phyloP scores from a whole-genome alignment of 1,140 invertebrate species.

The Pemphigus obesinymphae region DNA sequence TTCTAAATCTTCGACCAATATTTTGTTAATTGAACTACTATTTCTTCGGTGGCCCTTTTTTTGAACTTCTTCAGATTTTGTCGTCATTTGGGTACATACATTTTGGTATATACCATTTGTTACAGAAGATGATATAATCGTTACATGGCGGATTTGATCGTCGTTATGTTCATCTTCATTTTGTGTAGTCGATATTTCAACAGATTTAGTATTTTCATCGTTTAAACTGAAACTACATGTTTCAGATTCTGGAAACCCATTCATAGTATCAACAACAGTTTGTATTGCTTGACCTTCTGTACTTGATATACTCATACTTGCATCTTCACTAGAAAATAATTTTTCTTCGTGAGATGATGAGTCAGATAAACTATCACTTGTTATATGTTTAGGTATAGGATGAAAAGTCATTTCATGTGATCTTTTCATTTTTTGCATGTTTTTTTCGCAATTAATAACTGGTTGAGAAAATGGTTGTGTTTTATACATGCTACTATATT shows the following conservation, averaged over 20 bases:
- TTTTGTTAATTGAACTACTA: slow-evolving; percentile 54
- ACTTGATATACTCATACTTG: slow-evolving; percentile 55
- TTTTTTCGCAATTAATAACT: slow-evolving; percentile 22
- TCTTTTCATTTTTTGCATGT: slow-evolving; percentile 65
- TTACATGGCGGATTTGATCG: slow-evolving; percentile 53
- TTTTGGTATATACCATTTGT: slow-evolving; percentile 52
- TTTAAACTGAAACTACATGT: slow-evolving; percentile 47
- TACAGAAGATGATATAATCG: slow-evolving; percentile 55
- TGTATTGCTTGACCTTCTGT: slow-evolving; percentile 37
- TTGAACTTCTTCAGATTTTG: slow-evolving; percentile 50
- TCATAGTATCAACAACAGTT: slow-evolving; percentile 24
- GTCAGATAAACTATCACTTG: slow-evolving; percentile 45
- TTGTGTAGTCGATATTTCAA: slow-evolving; percentile 48
- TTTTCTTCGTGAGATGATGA: slow-evolving; percentile 51
- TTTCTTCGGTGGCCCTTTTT: slow-evolving; percentile 55
- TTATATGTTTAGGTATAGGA: slow-evolving; percentile 58
- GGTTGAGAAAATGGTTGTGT: slow-evolving; percentile 39
- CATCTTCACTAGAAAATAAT: slow-evolving; percentile 56
- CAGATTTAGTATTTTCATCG: slow-evolving; percentile 47
- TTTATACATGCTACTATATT: slow-evolving; percentile 29
- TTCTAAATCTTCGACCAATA: slow-evolving; percentile 42
- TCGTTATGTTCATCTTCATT: slow-evolving; percentile 46
- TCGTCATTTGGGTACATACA: slow-evolving; percentile 38
- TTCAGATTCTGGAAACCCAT: slow-evolving; percentile 53
- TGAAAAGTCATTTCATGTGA: slow-evolving; percentile 87